Conservation (phyloP, 2,113 vertebrate species). For the Podarcis raffonei region DNA sequence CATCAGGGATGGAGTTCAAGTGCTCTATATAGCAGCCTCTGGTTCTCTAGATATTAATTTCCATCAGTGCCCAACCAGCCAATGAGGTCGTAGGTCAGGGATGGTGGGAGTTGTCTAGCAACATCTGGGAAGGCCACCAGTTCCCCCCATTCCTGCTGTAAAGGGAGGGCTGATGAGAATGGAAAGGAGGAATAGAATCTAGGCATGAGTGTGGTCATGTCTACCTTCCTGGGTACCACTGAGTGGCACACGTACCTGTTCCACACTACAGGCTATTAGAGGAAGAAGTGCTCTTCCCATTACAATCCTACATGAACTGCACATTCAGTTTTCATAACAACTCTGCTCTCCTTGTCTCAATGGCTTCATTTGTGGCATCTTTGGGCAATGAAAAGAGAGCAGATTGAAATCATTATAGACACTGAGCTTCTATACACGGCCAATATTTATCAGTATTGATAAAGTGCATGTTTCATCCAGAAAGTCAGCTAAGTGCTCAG, state of each 20-base stretch:
- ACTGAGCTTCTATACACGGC: conserved; percentile 43
- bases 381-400: conserved; percentile 58
- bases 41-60: too few species aligned
- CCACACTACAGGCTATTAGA: not conserved
- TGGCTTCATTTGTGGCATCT: conserved; percentile 51
- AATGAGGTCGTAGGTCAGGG: too few species aligned
- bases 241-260: not conserved
- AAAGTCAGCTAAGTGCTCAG: conserved; percentile 61
- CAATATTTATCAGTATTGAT: conserved; percentile 63
- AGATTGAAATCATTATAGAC: conserved; percentile 64
- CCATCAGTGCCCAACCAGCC: too few species aligned
- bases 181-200: not conserved
- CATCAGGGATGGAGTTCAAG: not conserved
- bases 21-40: not conserved
- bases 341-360: conserved; percentile 56
- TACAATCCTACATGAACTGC: too few species aligned
- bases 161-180: not conserved
- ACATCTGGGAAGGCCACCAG: not conserved
- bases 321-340: not conserved
- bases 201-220: not conserved
- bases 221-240: not conserved
- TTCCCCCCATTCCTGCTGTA: not conserved
- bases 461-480: conserved; percentile 58
- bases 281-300: not conserved
- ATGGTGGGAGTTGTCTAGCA: not conserved